Evolutionary conservation across 92 coral and sea anemone species (phyloP), one percentile per base, ranked within the genome.

Genomic region (Blastomussa wellsi): DNA sequence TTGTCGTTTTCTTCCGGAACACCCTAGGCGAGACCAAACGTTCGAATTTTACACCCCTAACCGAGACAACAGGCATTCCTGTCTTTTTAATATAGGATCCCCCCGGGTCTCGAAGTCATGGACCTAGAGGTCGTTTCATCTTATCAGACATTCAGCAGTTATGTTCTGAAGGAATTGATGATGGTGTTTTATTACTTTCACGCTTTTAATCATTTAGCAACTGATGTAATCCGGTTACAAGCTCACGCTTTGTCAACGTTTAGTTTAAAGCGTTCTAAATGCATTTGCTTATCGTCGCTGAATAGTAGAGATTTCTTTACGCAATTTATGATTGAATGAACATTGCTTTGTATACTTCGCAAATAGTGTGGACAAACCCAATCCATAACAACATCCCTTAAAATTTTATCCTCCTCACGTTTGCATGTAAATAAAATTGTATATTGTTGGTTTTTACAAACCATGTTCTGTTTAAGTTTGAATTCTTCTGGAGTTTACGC

Each of bases 401-500:
- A 26, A 26, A 62, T 9, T 62, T 26, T 62, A 12, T 26, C 35
- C 14, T 12, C 35, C 68, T 4, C 22, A 70, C 10, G 13, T 70
- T 19, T 28, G 48, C 47, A 3, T 36, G 44, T 22, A 35, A 70
- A 70, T 37, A 3, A 37, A 22, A 24, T 57, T 57, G 65, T 62
- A 26, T 62, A 62, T 11, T 7, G 29, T 28, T 26, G 68, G 68
- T 62, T 26, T 62, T 26, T 70, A 37, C 44, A 33, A 33, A 70
- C 5, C 11, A 33, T 26, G 0, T 4, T 65, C 70, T 36, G 29
- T 19, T 37, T 6, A 33, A 70, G 42, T 35, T 62, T 38, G 10
- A 62, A 79, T 38, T 79, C 36, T 62, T 79, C 33, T 38, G 2
- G 37, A 26, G 70, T 79, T 79, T 60, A 39, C 72, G 39, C 72